These are phyloP conservation scores for Chesias legatella DNA, from an alignment of 2,888 invertebrate genomes.

Conservation along the genomic window DNA sequence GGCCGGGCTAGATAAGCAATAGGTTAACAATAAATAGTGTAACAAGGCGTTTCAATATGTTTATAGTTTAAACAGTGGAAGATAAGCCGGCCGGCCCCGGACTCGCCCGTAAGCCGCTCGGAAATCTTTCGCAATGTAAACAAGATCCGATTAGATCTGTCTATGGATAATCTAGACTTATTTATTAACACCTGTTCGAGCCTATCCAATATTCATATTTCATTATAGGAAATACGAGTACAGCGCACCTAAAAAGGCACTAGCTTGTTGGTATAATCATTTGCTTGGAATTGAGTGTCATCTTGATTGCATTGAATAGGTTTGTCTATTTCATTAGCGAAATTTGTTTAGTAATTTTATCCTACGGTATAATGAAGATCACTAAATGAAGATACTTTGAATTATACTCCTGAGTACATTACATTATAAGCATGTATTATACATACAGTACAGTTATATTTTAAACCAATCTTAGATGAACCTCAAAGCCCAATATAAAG, in stretches of 20 bases:
- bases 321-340: constrained; percentile 9
- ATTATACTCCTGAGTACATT: too few relatives aligned
- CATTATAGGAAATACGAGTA: constrained; percentile 32
- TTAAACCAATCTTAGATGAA: too few relatives aligned
- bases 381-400: too few relatives aligned
- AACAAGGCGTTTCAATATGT: constrained; percentile 61
- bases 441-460: too few relatives aligned
- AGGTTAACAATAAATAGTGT: constrained; percentile 66
- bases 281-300: constrained; percentile 14
- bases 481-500: too few relatives aligned
- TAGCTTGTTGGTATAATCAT: constrained; percentile 20
- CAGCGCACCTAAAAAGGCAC: constrained; percentile 29
- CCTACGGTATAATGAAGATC: not conserved
- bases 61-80: constrained; percentile 55
- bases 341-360: constrained; percentile 9
- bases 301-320: constrained; percentile 20
- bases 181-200: constrained; percentile 63
- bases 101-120: constrained; percentile 33
- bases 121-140: constrained; percentile 65
- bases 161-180: constrained; percentile 60
- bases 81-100: constrained; percentile 42
- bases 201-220: constrained; percentile 52
- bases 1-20: constrained; percentile 55
- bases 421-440: too few relatives aligned
- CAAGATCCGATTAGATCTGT: constrained; percentile 70